Evolutionary conservation across 1,140 invertebrate species (phyloP).

Genomic region (Laupala kohalensis): DNA sequence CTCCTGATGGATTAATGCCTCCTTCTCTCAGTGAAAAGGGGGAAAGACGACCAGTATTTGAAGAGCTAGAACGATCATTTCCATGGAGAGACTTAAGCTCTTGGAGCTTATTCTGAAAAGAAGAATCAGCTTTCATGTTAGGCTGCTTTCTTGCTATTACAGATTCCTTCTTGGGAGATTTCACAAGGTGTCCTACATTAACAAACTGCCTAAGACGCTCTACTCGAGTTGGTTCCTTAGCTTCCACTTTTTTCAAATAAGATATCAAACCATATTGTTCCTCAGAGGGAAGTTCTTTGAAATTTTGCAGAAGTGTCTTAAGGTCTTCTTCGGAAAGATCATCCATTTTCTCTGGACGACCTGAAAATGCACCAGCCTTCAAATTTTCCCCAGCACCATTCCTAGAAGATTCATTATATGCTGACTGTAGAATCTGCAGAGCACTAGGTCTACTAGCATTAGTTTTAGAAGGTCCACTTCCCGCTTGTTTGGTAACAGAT

Average conservation of each 20-base stretch:
- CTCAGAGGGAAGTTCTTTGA: slow-evolving; percentile 56
- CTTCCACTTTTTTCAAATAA: slow-evolving; percentile 62
- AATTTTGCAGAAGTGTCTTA: slow-evolving; percentile 60
- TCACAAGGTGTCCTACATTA: slow-evolving; percentile 30
- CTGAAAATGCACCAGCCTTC: background rate
- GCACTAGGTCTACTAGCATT: background rate
- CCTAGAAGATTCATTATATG: slow-evolving; percentile 1
- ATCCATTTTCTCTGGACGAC: slow-evolving; percentile 39
- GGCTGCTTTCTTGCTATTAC: background rate
- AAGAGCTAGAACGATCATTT: slow-evolving; percentile 15
- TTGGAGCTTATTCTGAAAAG: background rate
- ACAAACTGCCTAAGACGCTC: slow-evolving; percentile 53
- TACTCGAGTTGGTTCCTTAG: slow-evolving; percentile 51
- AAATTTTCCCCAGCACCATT: background rate
- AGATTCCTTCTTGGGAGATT: background rate
- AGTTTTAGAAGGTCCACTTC: background rate
- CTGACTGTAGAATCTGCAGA: slow-evolving; percentile 6
- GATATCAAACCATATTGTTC: slow-evolving; percentile 66
- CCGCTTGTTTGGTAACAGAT: background rate
- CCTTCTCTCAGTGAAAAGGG: slow-evolving; percentile 30
- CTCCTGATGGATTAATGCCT: slow-evolving; percentile 29
- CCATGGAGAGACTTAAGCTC: background rate
- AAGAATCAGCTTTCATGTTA: background rate
- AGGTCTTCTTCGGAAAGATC: slow-evolving; percentile 59
- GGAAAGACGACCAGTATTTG: slow-evolving; percentile 21